Percentiles rank a stretch among this genome's conserved stretches.
Evolutionary conservation across 2,888 invertebrate genomes (phyloP).

Genomic region (Melanostoma mellinum): DNA sequence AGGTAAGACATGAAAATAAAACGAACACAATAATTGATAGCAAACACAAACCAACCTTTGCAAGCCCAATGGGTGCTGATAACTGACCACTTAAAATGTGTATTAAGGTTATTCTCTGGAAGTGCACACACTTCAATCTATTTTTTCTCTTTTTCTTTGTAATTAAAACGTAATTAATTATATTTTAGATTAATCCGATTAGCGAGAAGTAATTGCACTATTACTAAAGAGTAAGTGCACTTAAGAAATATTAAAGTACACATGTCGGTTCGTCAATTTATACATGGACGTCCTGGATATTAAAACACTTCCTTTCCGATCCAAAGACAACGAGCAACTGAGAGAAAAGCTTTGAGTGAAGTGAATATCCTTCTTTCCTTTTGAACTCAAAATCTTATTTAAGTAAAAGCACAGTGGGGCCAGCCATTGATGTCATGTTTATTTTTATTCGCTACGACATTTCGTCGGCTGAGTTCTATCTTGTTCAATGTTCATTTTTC

Average conservation of each 20-base stretch:
- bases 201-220: conserved; percentile 46
- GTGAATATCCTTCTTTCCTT: conserved; percentile 44
- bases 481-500: no score
- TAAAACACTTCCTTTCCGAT: conserved; percentile 48
- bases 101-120: conserved; percentile 26
- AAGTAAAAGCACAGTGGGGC: conserved; percentile 15
- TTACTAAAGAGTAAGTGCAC: conserved; percentile 29
- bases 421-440: no score
- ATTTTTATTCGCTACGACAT: no score
- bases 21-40: conserved; percentile 47
- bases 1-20: conserved; percentile 4
- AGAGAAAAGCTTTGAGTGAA: conserved; percentile 43
- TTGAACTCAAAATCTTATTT: conserved; percentile 4
- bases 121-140: conserved; percentile 13
- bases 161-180: conserved; percentile 4
- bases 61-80: conserved; percentile 37
- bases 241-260: conserved; percentile 32
- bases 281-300: conserved; percentile 29
- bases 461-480: no score
- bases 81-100: conserved; percentile 30
- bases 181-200: conserved; percentile 26
- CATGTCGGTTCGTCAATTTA: conserved; percentile 45
- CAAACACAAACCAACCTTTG: conserved; percentile 51
- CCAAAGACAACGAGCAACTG: conserved; percentile 56
- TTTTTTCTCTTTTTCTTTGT: conserved; percentile 19